Conservation (phyloP, 1,140 invertebrate species). For the Drosophila cardini region DNA sequence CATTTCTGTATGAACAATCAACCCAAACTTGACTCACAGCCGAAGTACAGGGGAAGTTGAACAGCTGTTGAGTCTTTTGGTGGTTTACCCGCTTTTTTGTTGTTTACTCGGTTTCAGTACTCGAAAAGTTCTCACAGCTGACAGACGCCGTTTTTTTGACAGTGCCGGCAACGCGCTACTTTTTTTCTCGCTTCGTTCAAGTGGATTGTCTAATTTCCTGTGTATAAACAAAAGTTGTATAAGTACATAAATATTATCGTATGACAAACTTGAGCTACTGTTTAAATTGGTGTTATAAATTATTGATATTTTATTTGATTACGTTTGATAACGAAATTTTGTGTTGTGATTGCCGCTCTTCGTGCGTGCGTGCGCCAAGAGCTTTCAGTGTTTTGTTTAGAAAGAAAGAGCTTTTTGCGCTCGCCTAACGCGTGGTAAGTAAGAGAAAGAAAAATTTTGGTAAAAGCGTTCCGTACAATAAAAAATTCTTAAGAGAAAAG, state of each 20-base stretch:
- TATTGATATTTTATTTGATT: neutral
- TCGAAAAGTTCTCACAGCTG: conserved; percentile 67
- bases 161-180: conserved; percentile 55
- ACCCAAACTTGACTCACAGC: neutral
- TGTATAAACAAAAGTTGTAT: neutral
- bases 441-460: neutral
- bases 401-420: conserved; percentile 47
- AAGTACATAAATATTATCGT: conserved; percentile 5
- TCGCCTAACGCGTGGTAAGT: conserved; percentile 58
- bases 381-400: conserved; percentile 17
- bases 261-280: neutral
- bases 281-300: conserved; percentile 3
- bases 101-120: conserved; percentile 45
- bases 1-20: conserved; percentile 18
- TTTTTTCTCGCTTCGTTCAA: neutral
- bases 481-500: neutral
- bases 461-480: conserved; percentile 15
- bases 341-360: conserved; percentile 11
- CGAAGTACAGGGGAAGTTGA: neutral
- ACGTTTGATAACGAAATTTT: conserved; percentile 16
- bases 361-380: conserved; percentile 35
- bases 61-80: neutral
- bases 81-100: conserved; percentile 9
- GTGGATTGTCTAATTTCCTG: neutral
- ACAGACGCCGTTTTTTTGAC: conserved; percentile 47